Conservation (phyloP, 1,140 invertebrate species). For the Lethrus apterus region DNA sequence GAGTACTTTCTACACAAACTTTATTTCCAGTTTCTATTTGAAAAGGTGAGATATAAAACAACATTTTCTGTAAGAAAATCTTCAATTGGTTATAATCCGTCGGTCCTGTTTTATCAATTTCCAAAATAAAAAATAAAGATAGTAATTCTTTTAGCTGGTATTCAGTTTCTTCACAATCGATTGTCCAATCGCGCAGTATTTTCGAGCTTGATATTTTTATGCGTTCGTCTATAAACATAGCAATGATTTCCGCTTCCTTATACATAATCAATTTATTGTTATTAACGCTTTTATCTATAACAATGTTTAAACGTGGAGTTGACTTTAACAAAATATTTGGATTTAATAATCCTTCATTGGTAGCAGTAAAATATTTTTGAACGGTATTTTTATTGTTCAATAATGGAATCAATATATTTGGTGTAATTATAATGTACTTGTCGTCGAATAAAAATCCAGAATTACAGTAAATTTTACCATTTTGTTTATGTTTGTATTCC, state of each 20-base stretch:
- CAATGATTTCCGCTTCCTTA: conserved; percentile 9
- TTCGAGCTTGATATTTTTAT: conserved; percentile 8
- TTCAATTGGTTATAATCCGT: not conserved
- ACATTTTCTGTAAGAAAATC: conserved; percentile 9
- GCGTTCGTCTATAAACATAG: conserved; percentile 10
- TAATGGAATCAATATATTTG: conserved; percentile 15
- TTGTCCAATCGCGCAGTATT: conserved; percentile 17
- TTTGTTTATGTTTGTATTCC: conserved; percentile 11
- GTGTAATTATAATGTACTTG: conserved; percentile 18
- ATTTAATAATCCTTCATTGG: conserved; percentile 2
- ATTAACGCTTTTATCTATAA: conserved; percentile 7
- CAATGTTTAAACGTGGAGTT: not conserved
- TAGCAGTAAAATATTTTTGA: not conserved
- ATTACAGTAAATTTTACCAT: conserved; percentile 14
- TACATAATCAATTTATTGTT: not conserved
- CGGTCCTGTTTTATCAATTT: not conserved
- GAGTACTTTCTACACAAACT: conserved; percentile 41
- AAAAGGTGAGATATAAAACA: conserved; percentile 7
- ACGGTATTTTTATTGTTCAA: not conserved
- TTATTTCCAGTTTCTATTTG: conserved; percentile 20
- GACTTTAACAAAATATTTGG: not conserved
- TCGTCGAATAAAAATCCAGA: conserved; percentile 18
- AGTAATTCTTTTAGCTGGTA: conserved; percentile 11
- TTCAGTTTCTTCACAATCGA: conserved; percentile 15
- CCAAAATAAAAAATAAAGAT: conserved; percentile 20